A percentile compares a stretch with the other conserved stretches of the same genome.
phyloP scores from a whole-genome alignment of 1,140 invertebrate species.

The Arctopsyche grandis region DNA sequence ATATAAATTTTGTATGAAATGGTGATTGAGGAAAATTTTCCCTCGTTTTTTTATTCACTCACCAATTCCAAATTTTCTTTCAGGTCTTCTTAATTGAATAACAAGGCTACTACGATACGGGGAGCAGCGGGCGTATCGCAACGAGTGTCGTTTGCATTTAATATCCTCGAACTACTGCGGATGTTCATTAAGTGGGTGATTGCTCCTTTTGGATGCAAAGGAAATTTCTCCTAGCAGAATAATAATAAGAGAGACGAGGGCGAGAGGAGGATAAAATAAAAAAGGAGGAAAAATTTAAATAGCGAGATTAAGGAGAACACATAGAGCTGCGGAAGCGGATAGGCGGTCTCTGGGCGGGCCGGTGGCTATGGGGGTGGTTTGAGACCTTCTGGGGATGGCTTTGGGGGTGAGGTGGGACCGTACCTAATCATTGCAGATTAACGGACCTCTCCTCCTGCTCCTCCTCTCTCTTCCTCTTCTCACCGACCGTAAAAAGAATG shows the following conservation, averaged over 20 bases:
- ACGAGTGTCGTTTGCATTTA: constrained; percentile 40
- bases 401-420: constrained; percentile 5
- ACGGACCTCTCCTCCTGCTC: constrained; percentile 17
- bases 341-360: constrained; percentile 19
- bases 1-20: constrained; percentile 20
- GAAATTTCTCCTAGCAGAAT: constrained; percentile 44
- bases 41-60: too few relatives aligned
- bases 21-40: neutral
- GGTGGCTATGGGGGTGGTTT: constrained; percentile 14
- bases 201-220: constrained; percentile 39
- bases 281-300: constrained; percentile 50
- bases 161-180: constrained; percentile 40
- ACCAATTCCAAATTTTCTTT: neutral
- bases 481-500: constrained; percentile 22
- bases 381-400: neutral
- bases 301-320: constrained; percentile 50
- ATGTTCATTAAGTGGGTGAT: constrained; percentile 44
- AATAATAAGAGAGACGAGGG: constrained; percentile 44
- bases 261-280: neutral
- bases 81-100: constrained; percentile 21
- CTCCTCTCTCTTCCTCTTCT: too few relatives aligned
- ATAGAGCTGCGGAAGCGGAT: constrained; percentile 32
- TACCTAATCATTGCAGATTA: constrained; percentile 51
- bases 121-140: constrained; percentile 9
- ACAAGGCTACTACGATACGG: constrained; percentile 7